These are phyloP conservation scores for Columba guinea DNA, from an alignment of 2,797 vertebrate species.

Conservation along the genomic window DNA sequence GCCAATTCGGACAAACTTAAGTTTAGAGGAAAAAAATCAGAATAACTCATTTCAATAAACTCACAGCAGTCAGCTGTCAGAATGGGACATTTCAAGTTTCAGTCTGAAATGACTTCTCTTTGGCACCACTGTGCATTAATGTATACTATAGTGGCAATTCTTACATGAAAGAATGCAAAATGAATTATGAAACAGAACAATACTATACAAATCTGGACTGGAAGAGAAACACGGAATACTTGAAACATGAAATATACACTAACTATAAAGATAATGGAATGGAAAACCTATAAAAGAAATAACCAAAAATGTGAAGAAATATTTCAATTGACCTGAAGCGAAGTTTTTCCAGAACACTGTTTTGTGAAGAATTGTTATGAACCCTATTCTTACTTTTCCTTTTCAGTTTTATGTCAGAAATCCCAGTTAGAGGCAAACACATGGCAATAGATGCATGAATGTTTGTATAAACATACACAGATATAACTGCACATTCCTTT, in stretches of 20 bases:
- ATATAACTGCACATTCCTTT: not conserved
- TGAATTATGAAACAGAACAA: not conserved
- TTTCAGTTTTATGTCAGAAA: not conserved
- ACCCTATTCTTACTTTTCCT: not conserved
- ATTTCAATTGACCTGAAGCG: not conserved
- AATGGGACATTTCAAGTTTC: conserved; percentile 13
- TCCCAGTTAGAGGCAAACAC: not conserved
- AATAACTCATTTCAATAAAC: conserved; percentile 30
- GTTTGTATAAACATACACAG: not conserved
- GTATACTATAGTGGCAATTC: not conserved
- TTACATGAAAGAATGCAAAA: not conserved
- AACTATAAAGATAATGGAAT: not conserved
- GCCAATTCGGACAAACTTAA: not conserved
- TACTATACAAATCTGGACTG: not conserved
- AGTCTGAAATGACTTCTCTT: conserved; percentile 25
- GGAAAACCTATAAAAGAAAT: not conserved
- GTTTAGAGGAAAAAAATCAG: not conserved
- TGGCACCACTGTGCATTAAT: not conserved
- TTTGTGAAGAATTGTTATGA: not conserved
- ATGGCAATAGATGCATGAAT: not conserved
- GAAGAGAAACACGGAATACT: not conserved
- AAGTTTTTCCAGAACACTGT: not conserved
- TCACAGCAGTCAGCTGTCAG: conserved; percentile 41
- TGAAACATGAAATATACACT: not conserved
- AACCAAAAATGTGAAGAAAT: not conserved